phyloP scores from a whole-genome alignment of 2,113 vertebrate genomes.

The Trichechus manatus region DNA sequence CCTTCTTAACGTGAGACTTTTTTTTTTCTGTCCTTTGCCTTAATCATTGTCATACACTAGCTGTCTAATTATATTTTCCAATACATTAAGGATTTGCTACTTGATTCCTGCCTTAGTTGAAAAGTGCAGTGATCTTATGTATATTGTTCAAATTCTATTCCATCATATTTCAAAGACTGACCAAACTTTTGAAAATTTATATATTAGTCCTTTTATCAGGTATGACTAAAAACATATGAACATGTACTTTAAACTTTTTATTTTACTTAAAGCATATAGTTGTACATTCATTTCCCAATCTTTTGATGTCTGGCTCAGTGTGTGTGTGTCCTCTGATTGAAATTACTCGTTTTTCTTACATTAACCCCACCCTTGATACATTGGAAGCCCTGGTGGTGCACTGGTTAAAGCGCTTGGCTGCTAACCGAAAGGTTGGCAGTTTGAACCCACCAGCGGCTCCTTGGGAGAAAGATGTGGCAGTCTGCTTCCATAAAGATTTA shows the following conservation, averaged over 20 bases:
- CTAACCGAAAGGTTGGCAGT: too few species aligned
- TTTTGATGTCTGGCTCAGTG: background rate
- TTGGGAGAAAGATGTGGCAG: too few species aligned
- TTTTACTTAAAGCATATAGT: background rate
- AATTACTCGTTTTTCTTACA: background rate
- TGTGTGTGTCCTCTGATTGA: background rate
- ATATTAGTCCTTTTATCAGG: background rate
- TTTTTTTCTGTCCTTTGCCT: background rate
- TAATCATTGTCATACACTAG: background rate
- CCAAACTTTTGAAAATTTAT: background rate
- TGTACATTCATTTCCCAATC: background rate
- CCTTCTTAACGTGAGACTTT: background rate
- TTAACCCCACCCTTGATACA: background rate
- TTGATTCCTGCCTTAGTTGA: conserved; percentile 1
- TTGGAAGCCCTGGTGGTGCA: too few species aligned
- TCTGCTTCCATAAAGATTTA: too few species aligned
- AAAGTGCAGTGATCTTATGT: background rate
- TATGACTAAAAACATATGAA: conserved; percentile 23
- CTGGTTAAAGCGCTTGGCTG: too few species aligned
- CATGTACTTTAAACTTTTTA: background rate
- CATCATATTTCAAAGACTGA: background rate
- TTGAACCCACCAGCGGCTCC: too few species aligned
- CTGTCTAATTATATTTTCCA: background rate
- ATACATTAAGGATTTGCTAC: background rate
- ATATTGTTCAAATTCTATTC: conserved; percentile 31